Percentiles rank a stretch among this genome's conserved stretches.
phyloP scores from a whole-genome alignment of 1,140 invertebrate genomes.

The Leptonema lineaticorne region DNA sequence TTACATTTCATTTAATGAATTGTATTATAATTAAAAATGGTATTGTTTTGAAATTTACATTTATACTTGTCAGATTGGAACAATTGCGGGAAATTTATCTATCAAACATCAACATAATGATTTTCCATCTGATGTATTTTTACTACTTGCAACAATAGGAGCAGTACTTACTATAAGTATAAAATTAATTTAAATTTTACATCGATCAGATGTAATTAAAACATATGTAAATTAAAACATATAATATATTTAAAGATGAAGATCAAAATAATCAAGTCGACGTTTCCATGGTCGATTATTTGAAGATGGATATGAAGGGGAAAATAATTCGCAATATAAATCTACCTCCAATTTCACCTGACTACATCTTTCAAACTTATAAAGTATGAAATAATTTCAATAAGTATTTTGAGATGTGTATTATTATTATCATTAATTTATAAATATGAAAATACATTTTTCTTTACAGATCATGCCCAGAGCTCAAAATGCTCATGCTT shows the following conservation, averaged over 20 bases:
- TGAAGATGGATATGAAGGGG: slow-evolving; percentile 46
- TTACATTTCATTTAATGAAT: too few species aligned
- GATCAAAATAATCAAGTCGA: background rate
- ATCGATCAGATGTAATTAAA: too few species aligned
- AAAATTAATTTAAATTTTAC: too few species aligned
- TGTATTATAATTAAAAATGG: too few species aligned
- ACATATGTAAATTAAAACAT: too few species aligned
- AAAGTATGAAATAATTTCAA: slow-evolving; percentile 44
- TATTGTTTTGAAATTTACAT: too few species aligned
- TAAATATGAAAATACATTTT: slow-evolving; percentile 14
- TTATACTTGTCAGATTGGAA: slow-evolving; percentile 64
- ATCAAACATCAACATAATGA: slow-evolving; percentile 72
- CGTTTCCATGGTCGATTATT: slow-evolving; percentile 41
- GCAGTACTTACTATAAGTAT: slow-evolving; percentile 63
- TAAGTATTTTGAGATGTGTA: background rate
- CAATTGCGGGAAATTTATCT: slow-evolving; percentile 77
- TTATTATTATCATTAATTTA: slow-evolving; percentile 39
- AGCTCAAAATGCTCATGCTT: slow-evolving; percentile 74
- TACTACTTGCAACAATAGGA: slow-evolving; percentile 70
- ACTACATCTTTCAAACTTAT: slow-evolving; percentile 47
- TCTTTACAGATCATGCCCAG: slow-evolving; percentile 66
- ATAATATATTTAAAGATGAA: slow-evolving; percentile 29
- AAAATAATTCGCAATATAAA: slow-evolving; percentile 47
- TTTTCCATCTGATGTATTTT: slow-evolving; percentile 79
- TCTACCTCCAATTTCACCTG: slow-evolving; percentile 45